These are phyloP conservation scores for Xestia ashworthii DNA, from an alignment of 2,888 invertebrate species.

Conservation along the genomic window DNA sequence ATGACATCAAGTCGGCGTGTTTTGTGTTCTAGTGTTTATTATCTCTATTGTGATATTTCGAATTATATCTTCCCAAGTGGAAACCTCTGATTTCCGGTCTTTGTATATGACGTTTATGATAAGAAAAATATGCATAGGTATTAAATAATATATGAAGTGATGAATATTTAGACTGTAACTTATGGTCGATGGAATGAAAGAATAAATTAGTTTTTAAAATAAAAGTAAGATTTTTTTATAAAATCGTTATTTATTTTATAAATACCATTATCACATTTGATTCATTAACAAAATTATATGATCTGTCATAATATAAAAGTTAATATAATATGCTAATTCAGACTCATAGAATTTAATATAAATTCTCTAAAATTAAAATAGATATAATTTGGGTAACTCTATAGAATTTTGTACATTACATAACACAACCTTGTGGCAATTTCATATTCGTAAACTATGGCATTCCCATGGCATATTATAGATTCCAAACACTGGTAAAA, in stretches of 20 bases:
- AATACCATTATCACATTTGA: constrained; percentile 89
- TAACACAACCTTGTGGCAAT: constrained; percentile 89
- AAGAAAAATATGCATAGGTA: background rate
- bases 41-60: constrained; percentile 61
- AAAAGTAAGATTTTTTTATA: constrained; percentile 59
- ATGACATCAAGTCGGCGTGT: constrained; percentile 67
- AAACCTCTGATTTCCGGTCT: constrained; percentile 22
- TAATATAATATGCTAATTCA: constrained; percentile 85
- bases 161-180: constrained; percentile 12
- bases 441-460: constrained; percentile 81
- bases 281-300: constrained; percentile 80
- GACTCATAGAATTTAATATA: constrained; percentile 89
- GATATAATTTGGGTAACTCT: constrained; percentile 87
- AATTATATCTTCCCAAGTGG: constrained; percentile 29
- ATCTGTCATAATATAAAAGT: constrained; percentile 83
- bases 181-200: background rate
- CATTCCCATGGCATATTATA: constrained; percentile 77
- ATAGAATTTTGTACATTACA: constrained; percentile 85
- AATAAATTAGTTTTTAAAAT: constrained; percentile 33
- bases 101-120: constrained; percentile 9
- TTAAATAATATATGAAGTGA: background rate
- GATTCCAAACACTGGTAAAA: constrained; percentile 61
- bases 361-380: constrained; percentile 83
- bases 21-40: constrained; percentile 12
- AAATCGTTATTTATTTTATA: constrained; percentile 77